Base-by-base conservation (phyloP, 2,797 vertebrate species). In the Gallinago stenura region DNA sequence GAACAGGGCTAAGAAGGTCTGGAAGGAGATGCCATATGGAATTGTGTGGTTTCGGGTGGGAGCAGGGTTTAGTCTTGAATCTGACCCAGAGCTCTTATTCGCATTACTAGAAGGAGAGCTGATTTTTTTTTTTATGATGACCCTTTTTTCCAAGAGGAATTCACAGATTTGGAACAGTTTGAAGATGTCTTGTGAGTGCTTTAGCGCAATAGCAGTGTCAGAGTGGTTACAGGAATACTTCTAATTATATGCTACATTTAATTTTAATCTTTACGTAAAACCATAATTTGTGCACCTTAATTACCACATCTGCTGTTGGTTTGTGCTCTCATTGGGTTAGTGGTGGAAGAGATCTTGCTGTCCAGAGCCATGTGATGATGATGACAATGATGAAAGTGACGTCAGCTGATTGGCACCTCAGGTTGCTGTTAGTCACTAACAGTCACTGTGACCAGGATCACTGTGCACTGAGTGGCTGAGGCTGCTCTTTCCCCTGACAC, bases 251-350 rank as follows among this genome's bases (percentile, higher is more conserved):
- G 11, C 54, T 72, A 14, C 4, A 0, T 50, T 81, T 93, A 91
- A 96, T 95, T 79, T 75, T 15, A 20, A 28, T 93, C 83, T 64
- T 93, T 41, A 54, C 82, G 91, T 94, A 48, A 53, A 60, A 3
- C 85, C 72, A 5, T 70, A 9, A 68, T 83, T 87, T 73, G 61
- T 57, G 82, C 89, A 13, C 71, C 24, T 76, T 75, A 76, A 83
- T 95, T 93, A 25, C 45, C 82, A 24, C 82, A 3, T 35, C 75
- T 71, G 25, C 89, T 28, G 1, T 31, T 17, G 72, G 68, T 72
- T 84, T 71, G 22, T 50, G 85, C 68, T 77, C 82, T 53, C 8
- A 2, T 66, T 43, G 85, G 53, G 68, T 62, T 14, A 30, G 31
- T 15, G 71, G 45, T 85, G 81, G 86, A 76, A 33, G 60, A 71